Evolutionary conservation across 2,113 vertebrate species (phyloP).

Genomic region (Salvator merianae): DNA sequence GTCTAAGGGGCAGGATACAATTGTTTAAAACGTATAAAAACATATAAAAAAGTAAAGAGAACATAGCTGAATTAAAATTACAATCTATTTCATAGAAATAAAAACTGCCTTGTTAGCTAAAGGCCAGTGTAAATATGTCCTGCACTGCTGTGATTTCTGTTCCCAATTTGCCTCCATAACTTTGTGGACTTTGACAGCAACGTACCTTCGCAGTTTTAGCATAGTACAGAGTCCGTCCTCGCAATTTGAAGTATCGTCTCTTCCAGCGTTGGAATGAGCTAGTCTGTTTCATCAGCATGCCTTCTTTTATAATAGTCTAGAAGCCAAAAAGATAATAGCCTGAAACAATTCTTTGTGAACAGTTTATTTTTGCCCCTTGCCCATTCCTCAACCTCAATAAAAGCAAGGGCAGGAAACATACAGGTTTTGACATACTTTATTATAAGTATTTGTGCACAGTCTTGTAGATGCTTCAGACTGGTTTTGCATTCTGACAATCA

Average conservation of each 20-base stretch:
- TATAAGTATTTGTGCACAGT: neutral
- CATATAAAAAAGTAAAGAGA: too few relatives aligned
- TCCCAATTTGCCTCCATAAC: neutral
- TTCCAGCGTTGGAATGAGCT: slow-evolving; percentile 97
- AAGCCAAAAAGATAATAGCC: slow-evolving; percentile 51
- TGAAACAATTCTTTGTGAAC: slow-evolving; percentile 21
- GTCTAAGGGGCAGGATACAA: too few relatives aligned
- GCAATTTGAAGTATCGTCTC: slow-evolving; percentile 94
- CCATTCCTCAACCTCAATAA: neutral
- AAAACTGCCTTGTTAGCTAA: neutral
- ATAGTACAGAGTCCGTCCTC: slow-evolving; percentile 94
- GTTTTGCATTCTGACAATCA: too few relatives aligned
- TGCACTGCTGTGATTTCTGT: neutral
- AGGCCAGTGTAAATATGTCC: too few relatives aligned
- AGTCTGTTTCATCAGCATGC: slow-evolving; percentile 94
- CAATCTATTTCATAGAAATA: too few relatives aligned
- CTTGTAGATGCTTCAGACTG: too few relatives aligned
- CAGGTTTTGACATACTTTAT: slow-evolving; percentile 18
- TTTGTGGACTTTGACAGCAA: neutral
- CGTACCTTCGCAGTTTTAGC: slow-evolving; percentile 94
- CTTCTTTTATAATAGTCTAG: slow-evolving; percentile 94
- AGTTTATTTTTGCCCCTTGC: neutral
- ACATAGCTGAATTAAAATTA: too few relatives aligned
- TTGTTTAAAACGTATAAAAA: too few relatives aligned
- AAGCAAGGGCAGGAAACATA: neutral